Conservation (phyloP, 1,140 invertebrate genomes). For the Brachionus sp. region DNA sequence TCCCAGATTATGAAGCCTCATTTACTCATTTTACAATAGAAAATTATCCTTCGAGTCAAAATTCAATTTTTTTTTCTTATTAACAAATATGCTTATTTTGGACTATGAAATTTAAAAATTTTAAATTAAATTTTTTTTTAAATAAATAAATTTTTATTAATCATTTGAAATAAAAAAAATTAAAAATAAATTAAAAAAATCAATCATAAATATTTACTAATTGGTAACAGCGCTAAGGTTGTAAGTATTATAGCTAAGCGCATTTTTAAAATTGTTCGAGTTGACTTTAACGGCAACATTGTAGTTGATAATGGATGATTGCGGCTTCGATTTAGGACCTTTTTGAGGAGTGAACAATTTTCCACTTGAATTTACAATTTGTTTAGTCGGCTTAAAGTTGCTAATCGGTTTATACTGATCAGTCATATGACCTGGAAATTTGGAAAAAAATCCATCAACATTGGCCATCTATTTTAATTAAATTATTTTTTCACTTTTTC, state of each 20-base stretch:
- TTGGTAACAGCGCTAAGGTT: constrained; percentile 35
- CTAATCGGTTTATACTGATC: constrained; percentile 53
- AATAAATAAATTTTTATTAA: background rate
- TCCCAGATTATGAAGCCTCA: no score
- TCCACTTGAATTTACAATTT: constrained; percentile 57
- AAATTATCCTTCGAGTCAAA: no score
- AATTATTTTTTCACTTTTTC: background rate
- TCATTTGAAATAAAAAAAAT: background rate
- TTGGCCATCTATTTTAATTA: constrained; percentile 52
- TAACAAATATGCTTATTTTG: no score
- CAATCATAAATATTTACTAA: constrained; percentile 14
- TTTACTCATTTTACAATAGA: no score
- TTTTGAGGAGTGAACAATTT: constrained; percentile 56
- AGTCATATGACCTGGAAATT: constrained; percentile 56
- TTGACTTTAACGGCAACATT: constrained; percentile 55
- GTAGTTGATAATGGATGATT: constrained; percentile 55
- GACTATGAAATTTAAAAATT: no score
- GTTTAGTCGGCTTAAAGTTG: constrained; percentile 48
- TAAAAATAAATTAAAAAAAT: background rate
- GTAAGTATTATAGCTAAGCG: background rate
- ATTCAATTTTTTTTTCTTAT: no score
- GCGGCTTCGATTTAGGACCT: constrained; percentile 56
- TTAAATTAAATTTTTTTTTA: no score
- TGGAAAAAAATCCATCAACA: constrained; percentile 58
- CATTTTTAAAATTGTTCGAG: constrained; percentile 2